Base-by-base conservation (phyloP, 2,113 vertebrate genomes). In the Rynchops niger region DNA sequence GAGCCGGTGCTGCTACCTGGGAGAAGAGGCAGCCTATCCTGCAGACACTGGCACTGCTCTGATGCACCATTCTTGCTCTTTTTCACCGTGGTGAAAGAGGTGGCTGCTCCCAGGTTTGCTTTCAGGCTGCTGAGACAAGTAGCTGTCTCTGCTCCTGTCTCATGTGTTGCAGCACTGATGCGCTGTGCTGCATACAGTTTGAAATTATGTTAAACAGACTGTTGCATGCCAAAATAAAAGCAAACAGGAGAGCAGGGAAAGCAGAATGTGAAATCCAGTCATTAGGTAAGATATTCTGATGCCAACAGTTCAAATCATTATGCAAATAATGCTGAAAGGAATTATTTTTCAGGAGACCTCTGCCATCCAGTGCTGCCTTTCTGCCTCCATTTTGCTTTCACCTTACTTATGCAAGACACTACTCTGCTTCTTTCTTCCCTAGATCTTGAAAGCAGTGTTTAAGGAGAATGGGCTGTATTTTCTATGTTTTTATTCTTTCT, bases 141-240 rank as follows among this genome's bases (percentile, higher is more conserved):
- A 69, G 21, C 61, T 79, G 15, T 38, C 59, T 59, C 40, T 52
- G 55, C 40, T 78, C 26, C 59, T 65, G 17, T 16, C 38, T 56
- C 2, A 3, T 13, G 29, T 43, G 30, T 70, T 73, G 18, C 25
- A 50, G 29, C 47, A 45, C 17, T 27, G 58, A 50, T 69, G 45
- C 1, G 3, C 2, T 4, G 11, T 17, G 16, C 56, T 63, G 43
- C 9, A 21, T 53, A 12, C 0, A 0, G 27, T 43, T 86, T 52
- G 73, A 61, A 70, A 62, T 58, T 0, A 27, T 30, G 42, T 40
- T 82, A 52, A 88, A 67, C 34, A 32, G n/a, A 36, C 18, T 30
- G 15, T 47, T 43, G 17, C 18, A 6, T 42, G 34, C 36, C 50
- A 69, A 65, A 82, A 84, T 70, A 77, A 73, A 84, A 93, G 40